Conservation (phyloP, 2,888 invertebrate genomes). For the Ellobium chinense region DNA sequence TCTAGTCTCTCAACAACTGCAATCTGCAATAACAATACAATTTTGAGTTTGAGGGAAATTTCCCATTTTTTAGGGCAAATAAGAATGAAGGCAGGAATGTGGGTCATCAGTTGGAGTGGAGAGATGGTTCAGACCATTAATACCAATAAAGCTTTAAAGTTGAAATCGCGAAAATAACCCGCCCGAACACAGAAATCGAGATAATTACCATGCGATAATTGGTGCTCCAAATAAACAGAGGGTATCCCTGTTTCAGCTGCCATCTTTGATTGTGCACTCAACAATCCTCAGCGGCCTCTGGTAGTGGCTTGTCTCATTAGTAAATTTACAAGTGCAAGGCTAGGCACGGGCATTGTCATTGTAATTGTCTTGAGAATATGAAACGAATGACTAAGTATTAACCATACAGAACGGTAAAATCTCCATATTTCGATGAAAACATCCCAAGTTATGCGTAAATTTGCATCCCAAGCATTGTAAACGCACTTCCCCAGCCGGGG, state of each 20-base stretch:
- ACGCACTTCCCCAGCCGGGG: conserved; percentile 59
- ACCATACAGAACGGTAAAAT: conserved; percentile 35
- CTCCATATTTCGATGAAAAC: conserved; percentile 45
- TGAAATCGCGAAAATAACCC: too few relatives aligned
- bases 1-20: too few relatives aligned
- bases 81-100: neutral
- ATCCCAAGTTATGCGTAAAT: conserved; percentile 48
- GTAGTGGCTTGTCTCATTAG: conserved; percentile 59
- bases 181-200: neutral
- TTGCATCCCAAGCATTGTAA: conserved; percentile 51
- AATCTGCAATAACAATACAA: too few relatives aligned
- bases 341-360: conserved; percentile 13
- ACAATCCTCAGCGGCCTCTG: conserved; percentile 70
- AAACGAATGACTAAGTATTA: conserved; percentile 36
- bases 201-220: conserved; percentile 57
- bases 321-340: conserved; percentile 19
- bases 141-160: too few relatives aligned
- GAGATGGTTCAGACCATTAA: too few relatives aligned
- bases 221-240: conserved; percentile 66
- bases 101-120: neutral
- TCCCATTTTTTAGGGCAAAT: neutral
- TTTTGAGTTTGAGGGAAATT: too few relatives aligned
- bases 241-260: conserved; percentile 69
- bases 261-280: conserved; percentile 70
- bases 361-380: neutral